These are phyloP conservation scores for Drosophila mayaguana DNA, from an alignment of 2,888 invertebrate species.

Conservation along the genomic window DNA sequence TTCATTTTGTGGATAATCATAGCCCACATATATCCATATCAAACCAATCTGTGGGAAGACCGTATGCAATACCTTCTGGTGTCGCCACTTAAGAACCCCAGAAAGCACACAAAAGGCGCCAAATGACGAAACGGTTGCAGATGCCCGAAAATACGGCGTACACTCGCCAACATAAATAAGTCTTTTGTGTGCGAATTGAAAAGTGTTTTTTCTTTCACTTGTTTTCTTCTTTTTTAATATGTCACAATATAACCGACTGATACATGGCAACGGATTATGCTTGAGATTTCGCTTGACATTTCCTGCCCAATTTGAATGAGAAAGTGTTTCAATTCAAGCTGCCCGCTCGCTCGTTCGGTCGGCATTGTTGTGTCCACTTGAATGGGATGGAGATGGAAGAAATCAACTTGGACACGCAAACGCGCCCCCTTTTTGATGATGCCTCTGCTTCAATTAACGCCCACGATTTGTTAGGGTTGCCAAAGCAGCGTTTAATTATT, in stretches of 20 bases:
- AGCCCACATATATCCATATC: conserved; percentile 26
- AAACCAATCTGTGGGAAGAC: conserved; percentile 2
- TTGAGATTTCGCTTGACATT: conserved; percentile 58
- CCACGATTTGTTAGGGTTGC: conserved; percentile 68
- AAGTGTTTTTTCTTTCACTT: conserved; percentile 41
- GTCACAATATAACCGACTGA: conserved; percentile 63
- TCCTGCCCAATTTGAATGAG: conserved; percentile 62
- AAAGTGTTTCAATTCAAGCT: conserved; percentile 40
- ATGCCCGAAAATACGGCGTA: conserved; percentile 50
- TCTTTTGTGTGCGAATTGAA: conserved; percentile 71
- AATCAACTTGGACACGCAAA: conserved; percentile 50
- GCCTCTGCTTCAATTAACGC: conserved; percentile 58
- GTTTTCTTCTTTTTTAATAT: conserved; percentile 52
- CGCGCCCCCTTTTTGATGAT: conserved; percentile 59
- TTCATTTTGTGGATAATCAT: conserved; percentile 29
- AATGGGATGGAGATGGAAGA: conserved; percentile 3
- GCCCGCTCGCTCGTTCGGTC: conserved; percentile 14
- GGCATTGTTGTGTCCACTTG: conserved; percentile 52
- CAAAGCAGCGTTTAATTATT: conserved; percentile 48
- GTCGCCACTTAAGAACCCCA: conserved; percentile 56
- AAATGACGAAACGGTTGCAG: conserved; percentile 58
- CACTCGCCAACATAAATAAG: conserved; percentile 52
- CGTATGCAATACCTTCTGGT: conserved; percentile 44
- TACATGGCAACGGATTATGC: conserved; percentile 69
- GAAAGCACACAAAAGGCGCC: conserved; percentile 58